Evolutionary conservation across 2,113 vertebrate genomes (phyloP), one percentile per base, ranked within the genome.

Genomic region (Dissostichus mawsoni): DNA sequence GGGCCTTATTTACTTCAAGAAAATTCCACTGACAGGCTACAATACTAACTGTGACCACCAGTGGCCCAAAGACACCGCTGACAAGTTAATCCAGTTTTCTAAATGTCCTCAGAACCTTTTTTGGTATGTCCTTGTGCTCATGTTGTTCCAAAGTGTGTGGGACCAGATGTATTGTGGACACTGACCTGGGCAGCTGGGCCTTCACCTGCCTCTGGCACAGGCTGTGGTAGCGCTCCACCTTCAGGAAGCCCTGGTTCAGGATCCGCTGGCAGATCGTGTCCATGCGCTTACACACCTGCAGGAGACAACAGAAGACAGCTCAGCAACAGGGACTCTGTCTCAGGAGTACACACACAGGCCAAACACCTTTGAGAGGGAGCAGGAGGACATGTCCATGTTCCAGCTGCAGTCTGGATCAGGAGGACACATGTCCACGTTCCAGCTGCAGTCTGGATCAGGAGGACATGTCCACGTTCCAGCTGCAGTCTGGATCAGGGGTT

Each of bases 131-230:
- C 14, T 18, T 8, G 13, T 1, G 7, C 11, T 14, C 0, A 8
- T 20, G 8, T 55, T 11, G 13, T 36, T 50, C 8, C 5, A 64
- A 36, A 44, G 10, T 11, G 6, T 44, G 9, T 8, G 36, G 36
- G 36, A 8, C 5, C 36, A 41, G 36, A 8, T 41, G 36, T 8
- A 33, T 45, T 10, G 16, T 51, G 36, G 25, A 76, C 44, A 92
- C 96, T 52, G 84, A 99, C 98, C 98, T 97, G 62, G 98, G 98
- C 81, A 99, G 95, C 75, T 99, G 98, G 87, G 98, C 98, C 94
- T 99, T 99, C 75, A 99, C 98, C 92, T 99, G 98, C 77, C 98
- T 97, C 94, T 99, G 98, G 91, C 98, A 99, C 69, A 98, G 95
- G 81, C 96, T 98, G 93, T 99, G 98, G 84, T 99, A 99, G 56